Base-by-base conservation (phyloP, 2,113 vertebrate genomes). In the Eretmochelys imbricata region DNA sequence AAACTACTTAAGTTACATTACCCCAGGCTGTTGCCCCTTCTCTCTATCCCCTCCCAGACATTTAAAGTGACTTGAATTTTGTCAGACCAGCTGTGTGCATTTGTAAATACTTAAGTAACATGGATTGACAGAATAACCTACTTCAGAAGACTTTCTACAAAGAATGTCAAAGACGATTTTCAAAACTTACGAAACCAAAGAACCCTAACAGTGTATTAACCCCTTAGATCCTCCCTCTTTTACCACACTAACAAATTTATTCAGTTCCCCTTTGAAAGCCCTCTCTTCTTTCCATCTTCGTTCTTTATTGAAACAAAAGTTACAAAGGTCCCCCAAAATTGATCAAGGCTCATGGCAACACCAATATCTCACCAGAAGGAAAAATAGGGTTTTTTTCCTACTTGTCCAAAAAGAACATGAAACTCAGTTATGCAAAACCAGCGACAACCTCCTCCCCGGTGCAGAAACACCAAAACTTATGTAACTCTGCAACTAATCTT, bases 401-500 rank as follows among this genome's bases (percentile, higher is more conserved):
- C 4, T n/a, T 62, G 17, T 49, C 25, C 0, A 0, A 19, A 20
- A 12, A 13, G 14, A 69, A 75, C 35, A 5, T 1, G 17, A 80
- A 55, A 89, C 51, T 78, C 38, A 0, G 2, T 84, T 88, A 88
- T 82, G 93, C 65, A 93, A 93, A 96, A 88, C 38, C 84, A 62
- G 25, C 72, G n/a, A 49, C 88, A 84, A 31, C 59, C 93, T 53
- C 79, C 88, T 46, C 48, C 0, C 5, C 84, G 92, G 16, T 29
- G 38, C 11, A 38, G n/a, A 81, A 46, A 75, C n/a, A 10, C 42
- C 85, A 35, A 97, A 97, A 91, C 31, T 87, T 94, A 93, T 8
- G 62, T 85, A 97, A 97, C 79, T 57, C 59, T 48, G 17, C 20
- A 93, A 93, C 91, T 98, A 95, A 97, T 95, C 94, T 96, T 89